Base-by-base conservation (phyloP, 2,888 invertebrate species). In the Ametastegia equiseti region DNA sequence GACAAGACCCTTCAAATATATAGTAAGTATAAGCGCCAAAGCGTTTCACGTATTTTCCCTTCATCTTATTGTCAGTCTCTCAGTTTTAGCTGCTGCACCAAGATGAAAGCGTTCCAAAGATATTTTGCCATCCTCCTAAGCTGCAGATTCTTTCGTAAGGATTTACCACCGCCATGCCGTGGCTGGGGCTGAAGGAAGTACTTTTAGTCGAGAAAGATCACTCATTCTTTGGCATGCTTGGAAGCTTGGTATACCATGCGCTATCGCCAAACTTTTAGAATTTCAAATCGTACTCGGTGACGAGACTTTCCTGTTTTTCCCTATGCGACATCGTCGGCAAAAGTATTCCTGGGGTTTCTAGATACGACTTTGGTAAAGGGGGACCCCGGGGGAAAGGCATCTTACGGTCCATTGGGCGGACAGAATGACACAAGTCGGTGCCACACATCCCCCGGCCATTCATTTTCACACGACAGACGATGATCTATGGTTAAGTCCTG, bases 341-440 rank as follows among this genome's bases (percentile, higher is more conserved):
- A 86, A 86, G 83, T 86, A 86, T 85, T 86, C 83, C 80, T 78
- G 83, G 81, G 63, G 73, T 83, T 85, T 83, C 33, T 23, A 42
- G 36, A 50, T 75, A 27, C 33, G 75, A 75, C 33, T 54, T 23
- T 5, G 54, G 75, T 6, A 75, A 54, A 75, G 60, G 60, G 60
- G 23, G 57, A 63, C 33, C 39, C n/a, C 60, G 63, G 78, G 42
- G 78, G 78, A 78, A 78, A 78, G 82, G 86, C 87, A 88, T 89
- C 89, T 90, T 89, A 89, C 90, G 88, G 89, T 89, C 89, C 90
- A 91, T 90, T 90, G 90, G 86, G 83, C 86, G 86, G 90, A 88
- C 88, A 88, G 89, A 86, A 90, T 90, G 89, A 90, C 89, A 89
- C 89, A 89, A 88, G 89, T 88, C 87, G 27, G 81, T 87, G 88